These are phyloP conservation scores for Drosophila punjabiensis DNA, from an alignment of 1,140 invertebrate species.

Conservation along the genomic window DNA sequence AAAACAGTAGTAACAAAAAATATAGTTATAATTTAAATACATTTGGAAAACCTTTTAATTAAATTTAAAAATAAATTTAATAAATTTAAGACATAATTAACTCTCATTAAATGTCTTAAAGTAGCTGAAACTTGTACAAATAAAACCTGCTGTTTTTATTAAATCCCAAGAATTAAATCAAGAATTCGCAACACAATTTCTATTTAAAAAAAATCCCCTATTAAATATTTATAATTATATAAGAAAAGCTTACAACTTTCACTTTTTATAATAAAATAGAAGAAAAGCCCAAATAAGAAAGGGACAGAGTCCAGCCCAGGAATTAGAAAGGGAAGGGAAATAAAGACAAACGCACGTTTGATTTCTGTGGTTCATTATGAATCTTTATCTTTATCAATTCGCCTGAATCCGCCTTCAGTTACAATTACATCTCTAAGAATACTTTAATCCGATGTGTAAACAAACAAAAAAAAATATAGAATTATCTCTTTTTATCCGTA, in stretches of 20 bases:
- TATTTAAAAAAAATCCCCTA: background rate
- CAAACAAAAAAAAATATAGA: slow-evolving; percentile 38
- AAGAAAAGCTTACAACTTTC: slow-evolving; percentile 41
- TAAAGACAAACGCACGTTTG: slow-evolving; percentile 11
- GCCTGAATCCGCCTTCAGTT: slow-evolving; percentile 35
- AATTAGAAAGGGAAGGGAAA: slow-evolving; percentile 23
- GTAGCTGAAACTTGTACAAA: background rate
- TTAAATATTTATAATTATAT: background rate
- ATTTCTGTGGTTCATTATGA: slow-evolving; percentile 40
- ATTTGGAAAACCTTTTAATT: background rate
- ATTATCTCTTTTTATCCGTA: slow-evolving; percentile 22
- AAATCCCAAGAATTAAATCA: background rate
- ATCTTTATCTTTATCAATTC: slow-evolving; percentile 68
- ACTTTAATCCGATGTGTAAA: slow-evolving; percentile 43
- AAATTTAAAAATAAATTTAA: background rate
- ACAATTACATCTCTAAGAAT: slow-evolving; percentile 51
- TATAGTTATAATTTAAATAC: background rate
- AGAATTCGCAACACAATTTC: background rate
- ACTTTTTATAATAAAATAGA: slow-evolving; percentile 21
- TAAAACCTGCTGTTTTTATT: background rate
- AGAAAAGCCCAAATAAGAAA: slow-evolving; percentile 14
- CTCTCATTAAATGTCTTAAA: background rate
- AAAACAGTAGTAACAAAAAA: background rate
- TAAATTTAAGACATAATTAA: background rate
- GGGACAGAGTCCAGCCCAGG: slow-evolving; percentile 15